Base-by-base conservation (phyloP, 2,888 invertebrate genomes). In the Isoperla grammatica region DNA sequence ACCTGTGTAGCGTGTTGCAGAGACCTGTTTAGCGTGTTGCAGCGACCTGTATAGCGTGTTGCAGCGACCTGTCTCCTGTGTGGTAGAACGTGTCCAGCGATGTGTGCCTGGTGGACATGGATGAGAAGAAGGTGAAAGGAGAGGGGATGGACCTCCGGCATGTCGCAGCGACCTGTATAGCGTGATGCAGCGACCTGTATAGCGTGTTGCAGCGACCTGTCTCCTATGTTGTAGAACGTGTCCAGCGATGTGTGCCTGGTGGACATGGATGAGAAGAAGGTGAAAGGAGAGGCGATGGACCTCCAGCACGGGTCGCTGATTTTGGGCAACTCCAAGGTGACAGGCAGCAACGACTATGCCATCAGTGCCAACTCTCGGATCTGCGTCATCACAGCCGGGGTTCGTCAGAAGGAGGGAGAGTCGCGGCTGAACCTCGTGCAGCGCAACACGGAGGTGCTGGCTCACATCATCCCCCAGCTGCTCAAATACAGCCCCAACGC, bases 331-430 rank as follows among this genome's bases (percentile, higher is more conserved):
- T 86, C 90, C 39, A 87, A 82, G 70, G 87, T 95, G 57, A 81
- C 82, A 59, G 90, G 90, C 19, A 81, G 84, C 69, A 84, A 83
- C 66, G 90, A 95, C 74, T 94, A 89, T 70, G 74, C 83, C 0
- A 79, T 85, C 5, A 85, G 90, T 11, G 88, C 87, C 55, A 86
- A 87, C 55, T 94, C 93, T 0, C 85, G 85, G 67, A 76, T 96
- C 42, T 92, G 92, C 74, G 84, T 96, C 62, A 86, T 96, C 56
- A 94, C 95, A 0, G 95, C 95, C 3, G 95, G 95, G 1, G 94
- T 89, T 13, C 80, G 95, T 22, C 95, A 95, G 75, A 84, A 87
- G 56, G 91, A 92, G 71, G 94, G 94, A 0, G 95, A 96, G 75
- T 81, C 86, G 2, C 82, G 95, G n/a, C 79, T 95, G 48, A 85